Evolutionary conservation across 2,113 vertebrate species (phyloP), one percentile per base, ranked within the genome.

Genomic region (Aepyceros melampus): DNA sequence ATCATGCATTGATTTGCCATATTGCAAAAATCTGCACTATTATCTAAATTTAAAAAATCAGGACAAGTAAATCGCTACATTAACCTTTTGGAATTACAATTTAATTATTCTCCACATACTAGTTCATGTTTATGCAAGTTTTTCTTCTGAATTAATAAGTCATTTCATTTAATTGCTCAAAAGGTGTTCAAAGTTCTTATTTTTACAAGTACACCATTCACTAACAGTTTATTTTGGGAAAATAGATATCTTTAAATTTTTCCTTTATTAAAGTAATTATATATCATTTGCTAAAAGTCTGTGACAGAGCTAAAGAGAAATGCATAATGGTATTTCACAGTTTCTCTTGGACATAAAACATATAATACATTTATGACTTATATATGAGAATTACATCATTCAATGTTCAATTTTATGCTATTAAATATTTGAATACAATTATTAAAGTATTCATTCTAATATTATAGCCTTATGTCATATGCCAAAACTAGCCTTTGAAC

Each of bases 31-130:
- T 93, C 86, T 82, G 53, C 33, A 81, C 53, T 92, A 88, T 95
- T 96, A 93, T 90, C 87, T 96, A 96, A 97, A 98, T 97, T 97
- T 96, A 90, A 96, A 97, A 97, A 96, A 97, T 96, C 92, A 96
- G 93, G 58, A 96, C 76, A 98, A 92, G 97, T 93, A 96, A 98
- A 98, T 97, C 81, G 86, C 82, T 97, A 53, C 56, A 94, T 96
- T 97, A 98, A 98, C 96, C 97, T 98, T 98, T 98, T 89, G 64
- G 40, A 99, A 97, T 91, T 92, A 83, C 78, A 79, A 40, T 97
- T 98, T 95, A 98, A 98, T 98, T 98, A 95, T 96, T 96, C 95
- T 98, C 96, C 82, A 89, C n/a, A 95, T 29, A 88, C 25, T 64
- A 96, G 55, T 95, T 98, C 96, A 91, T 82, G 91, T 88, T 97